Percentiles rank a stretch among this genome's conserved stretches.
phyloP scores from a whole-genome alignment of 2,113 vertebrate species.

The Capricornis sumatraensis region DNA sequence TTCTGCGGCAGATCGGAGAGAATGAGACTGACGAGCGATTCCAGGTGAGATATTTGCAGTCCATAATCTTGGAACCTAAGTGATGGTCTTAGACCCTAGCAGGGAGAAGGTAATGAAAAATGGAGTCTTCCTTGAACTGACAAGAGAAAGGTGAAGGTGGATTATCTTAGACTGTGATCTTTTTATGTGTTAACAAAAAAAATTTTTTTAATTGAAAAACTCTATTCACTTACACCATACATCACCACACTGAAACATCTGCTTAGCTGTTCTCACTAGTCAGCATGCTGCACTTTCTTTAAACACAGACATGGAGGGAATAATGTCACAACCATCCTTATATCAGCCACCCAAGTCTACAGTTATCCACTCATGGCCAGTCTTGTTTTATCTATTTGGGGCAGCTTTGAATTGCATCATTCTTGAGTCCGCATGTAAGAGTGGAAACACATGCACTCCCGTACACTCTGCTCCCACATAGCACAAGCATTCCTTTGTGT shows the following conservation, averaged over 20 bases:
- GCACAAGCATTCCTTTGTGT: neutral
- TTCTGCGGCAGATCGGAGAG: constrained; percentile 97
- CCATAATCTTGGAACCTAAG: neutral
- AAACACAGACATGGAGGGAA: neutral
- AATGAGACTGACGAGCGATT: constrained; percentile 97
- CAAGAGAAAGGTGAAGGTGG: neutral
- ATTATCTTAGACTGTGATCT: neutral
- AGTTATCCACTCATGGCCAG: neutral
- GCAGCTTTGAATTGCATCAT: neutral
- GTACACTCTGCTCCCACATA: fast-evolving
- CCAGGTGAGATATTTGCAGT: constrained; percentile 83
- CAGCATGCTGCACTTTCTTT: neutral
- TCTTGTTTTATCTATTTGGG: neutral
- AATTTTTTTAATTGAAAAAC: neutral
- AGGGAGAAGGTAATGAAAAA: neutral
- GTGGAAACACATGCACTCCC: neutral
- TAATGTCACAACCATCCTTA: neutral
- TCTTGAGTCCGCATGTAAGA: neutral
- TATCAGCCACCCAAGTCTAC: neutral
- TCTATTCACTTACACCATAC: neutral
- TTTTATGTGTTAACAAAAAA: neutral
- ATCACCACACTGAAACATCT: neutral
- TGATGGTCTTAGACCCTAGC: neutral
- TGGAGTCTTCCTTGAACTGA: neutral
- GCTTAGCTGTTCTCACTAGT: neutral